Conservation (phyloP, 1,140 invertebrate species). For the Augochlora pura region DNA sequence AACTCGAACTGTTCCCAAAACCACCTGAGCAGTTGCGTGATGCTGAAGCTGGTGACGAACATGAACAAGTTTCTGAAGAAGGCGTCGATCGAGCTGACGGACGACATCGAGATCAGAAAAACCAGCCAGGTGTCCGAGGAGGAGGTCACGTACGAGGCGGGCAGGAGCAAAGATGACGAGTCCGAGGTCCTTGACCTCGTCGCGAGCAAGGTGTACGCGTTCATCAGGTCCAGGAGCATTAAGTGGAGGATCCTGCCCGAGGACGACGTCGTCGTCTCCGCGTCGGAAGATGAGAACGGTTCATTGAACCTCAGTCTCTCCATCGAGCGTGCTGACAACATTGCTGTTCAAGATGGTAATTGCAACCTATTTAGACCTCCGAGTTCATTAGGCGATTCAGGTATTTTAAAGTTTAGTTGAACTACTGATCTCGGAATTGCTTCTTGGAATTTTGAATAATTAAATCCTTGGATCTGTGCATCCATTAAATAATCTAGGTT, state of each 20-base stretch:
- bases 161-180: slow-evolving; percentile 82
- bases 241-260: slow-evolving; percentile 84
- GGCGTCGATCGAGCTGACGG: slow-evolving; percentile 86
- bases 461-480: too few relatives aligned
- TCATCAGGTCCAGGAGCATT: slow-evolving; percentile 84
- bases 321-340: slow-evolving; percentile 82
- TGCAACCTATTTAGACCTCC: background rate
- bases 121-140: slow-evolving; percentile 81
- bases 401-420: too few relatives aligned
- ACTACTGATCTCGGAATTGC: too few relatives aligned
- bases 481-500: too few relatives aligned
- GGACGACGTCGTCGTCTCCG: slow-evolving; percentile 87
- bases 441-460: too few relatives aligned
- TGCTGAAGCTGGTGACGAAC: slow-evolving; percentile 89
- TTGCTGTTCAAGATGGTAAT: slow-evolving; percentile 75
- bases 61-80: slow-evolving; percentile 91
- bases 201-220: slow-evolving; percentile 86
- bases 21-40: slow-evolving; percentile 89
- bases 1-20: slow-evolving; percentile 88
- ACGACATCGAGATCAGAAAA: slow-evolving; percentile 88
- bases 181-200: slow-evolving; percentile 86
- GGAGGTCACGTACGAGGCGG: slow-evolving; percentile 72
- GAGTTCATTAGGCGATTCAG: too few relatives aligned
- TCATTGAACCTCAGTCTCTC: slow-evolving; percentile 87
- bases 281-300: slow-evolving; percentile 85